Percentiles rank a stretch among this genome's conserved stretches.
Evolutionary conservation across 2,888 invertebrate genomes (phyloP).

Genomic region (Synergus umbraculus): DNA sequence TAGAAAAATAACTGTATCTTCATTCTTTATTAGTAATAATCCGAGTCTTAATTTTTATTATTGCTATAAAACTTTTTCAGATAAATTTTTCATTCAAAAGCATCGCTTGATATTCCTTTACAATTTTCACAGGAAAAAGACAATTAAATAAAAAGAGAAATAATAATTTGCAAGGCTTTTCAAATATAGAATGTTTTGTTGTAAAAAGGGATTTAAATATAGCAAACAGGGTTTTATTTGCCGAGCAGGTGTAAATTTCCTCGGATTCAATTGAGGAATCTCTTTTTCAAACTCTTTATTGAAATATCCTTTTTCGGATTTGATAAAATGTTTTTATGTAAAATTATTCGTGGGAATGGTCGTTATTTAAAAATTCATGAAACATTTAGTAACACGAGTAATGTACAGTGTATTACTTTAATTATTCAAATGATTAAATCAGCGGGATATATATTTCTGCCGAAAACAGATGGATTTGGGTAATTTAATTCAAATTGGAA

Average conservation of each 20-base stretch:
- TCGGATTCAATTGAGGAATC: no score
- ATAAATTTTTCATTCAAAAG: no score
- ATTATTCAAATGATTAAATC: background rate
- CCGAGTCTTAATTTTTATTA: no score
- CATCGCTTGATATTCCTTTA: no score
- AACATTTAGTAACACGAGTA: background rate
- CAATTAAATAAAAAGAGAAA: no score
- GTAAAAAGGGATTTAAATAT: background rate
- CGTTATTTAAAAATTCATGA: background rate
- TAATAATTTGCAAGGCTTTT: no score
- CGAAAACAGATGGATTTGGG: background rate
- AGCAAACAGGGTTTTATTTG: background rate
- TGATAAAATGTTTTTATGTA: background rate
- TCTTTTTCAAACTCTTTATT: background rate
- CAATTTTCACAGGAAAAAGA: no score
- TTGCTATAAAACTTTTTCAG: no score
- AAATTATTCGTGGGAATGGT: background rate
- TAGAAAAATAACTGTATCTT: background rate
- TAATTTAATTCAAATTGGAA: constrained; percentile 39
- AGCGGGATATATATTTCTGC: background rate
- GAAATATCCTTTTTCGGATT: background rate
- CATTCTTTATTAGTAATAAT: no score
- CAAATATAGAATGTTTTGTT: no score
- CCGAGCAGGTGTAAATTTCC: no score
- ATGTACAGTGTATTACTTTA: constrained; percentile 2